phyloP scores from a whole-genome alignment of 2,888 invertebrate genomes.

The Brachypterus glaber region DNA sequence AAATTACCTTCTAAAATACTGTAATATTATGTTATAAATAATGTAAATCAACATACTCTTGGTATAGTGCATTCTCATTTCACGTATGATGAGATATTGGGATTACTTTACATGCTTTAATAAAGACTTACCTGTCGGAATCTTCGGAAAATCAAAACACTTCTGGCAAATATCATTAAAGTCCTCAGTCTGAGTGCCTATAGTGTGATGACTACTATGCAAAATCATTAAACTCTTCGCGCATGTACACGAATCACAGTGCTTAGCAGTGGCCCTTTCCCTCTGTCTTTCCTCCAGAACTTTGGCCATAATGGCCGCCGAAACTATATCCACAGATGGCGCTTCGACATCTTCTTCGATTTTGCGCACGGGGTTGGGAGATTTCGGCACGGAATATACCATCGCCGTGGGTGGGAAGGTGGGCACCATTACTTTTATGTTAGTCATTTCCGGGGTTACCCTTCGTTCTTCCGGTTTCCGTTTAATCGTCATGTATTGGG shows the following conservation, averaged over 20 bases:
- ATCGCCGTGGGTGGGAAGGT: conserved; percentile 80
- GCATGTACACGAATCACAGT: conserved; percentile 76
- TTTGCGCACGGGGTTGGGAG: conserved; percentile 34
- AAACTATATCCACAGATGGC: conserved; percentile 63
- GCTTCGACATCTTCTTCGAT: conserved; percentile 47
- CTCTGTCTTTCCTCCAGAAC: conserved; percentile 80
- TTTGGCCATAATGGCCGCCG: conserved; percentile 85
- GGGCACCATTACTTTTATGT: conserved; percentile 65
- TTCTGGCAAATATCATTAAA: conserved; percentile 48
- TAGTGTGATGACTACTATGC: conserved; percentile 49
- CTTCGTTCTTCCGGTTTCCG: conserved; percentile 41
- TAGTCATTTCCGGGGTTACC: conserved; percentile 45
- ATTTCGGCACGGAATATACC: conserved; percentile 56
- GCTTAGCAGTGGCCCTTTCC: conserved; percentile 65
- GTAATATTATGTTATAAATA: too few relatives aligned
- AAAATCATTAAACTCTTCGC: conserved; percentile 44
- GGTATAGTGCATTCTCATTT: too few relatives aligned
- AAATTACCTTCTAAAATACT: too few relatives aligned
- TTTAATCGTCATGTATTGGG: conserved; percentile 63
- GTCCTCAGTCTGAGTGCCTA: conserved; percentile 57
- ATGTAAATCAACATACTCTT: too few relatives aligned
- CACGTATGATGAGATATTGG: too few relatives aligned
- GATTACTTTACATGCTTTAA: too few relatives aligned
- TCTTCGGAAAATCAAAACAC: conserved; percentile 44
- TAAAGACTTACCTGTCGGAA: conserved; percentile 15